Evolutionary conservation across 2,888 invertebrate genomes (phyloP), one percentile per base, ranked within the genome.

Genomic region (Tethea ocularis): DNA sequence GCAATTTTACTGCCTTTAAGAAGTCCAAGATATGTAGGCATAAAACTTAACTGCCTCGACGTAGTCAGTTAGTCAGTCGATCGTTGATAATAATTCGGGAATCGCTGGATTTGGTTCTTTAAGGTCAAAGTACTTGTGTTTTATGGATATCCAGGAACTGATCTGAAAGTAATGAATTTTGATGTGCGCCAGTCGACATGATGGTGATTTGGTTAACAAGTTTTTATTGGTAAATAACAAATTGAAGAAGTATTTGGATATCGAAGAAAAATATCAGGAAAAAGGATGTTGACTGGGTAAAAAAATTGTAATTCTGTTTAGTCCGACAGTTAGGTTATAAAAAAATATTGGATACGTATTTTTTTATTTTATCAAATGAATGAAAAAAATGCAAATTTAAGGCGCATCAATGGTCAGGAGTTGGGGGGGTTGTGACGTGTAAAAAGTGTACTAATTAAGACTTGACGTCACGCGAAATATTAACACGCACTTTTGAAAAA

Each of bases 11-110:
- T 54, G 54, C 17, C 33, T 33, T 46, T 54, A 57, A 62, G 62
- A 69, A 64, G 66, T 66, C 56, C 64, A 55, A 59, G 66, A 64
- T 61, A 61, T 24, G 51, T 56, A 52, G 57, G 22, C 29, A 57
- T 57, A 57, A 57, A 51, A 57, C 22, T 51, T 51, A 22, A 57
- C n/a, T 51, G 33, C 36, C 8, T 36, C 17, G 22, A 38, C 38
- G 20, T 55, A 55, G 26, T 15, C 38, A 38, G 56, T 57, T n/a
- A n/a, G 52, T n/a, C 52, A 52, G 52, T 52, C 17, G 52, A 52
- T 52, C 29, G 52, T 29, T 29, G 33, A 13, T 53, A 26, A 29
- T 52, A 20, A 53, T 54, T 33, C 33, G 24, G 20, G 52, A 52
- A 17, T 33, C 20, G 17, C 20, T 10, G 33, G 33, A 33, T 54